Conservation (phyloP, 2,113 vertebrate species). For the Ailuropoda melanoleuca region DNA sequence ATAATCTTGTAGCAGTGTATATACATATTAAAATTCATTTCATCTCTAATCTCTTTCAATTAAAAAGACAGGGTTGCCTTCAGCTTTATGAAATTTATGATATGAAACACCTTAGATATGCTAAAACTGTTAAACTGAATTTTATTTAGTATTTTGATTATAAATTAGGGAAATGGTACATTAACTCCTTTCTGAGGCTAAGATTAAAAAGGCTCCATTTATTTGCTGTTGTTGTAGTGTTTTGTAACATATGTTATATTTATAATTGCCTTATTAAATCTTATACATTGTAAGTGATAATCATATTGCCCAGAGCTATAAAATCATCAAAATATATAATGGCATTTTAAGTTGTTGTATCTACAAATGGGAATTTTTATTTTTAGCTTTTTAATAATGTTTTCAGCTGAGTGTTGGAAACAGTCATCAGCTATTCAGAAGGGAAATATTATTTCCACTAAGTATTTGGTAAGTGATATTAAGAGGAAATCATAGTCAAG, state of each 20-base stretch:
- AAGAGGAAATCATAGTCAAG: background rate
- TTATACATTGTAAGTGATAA: constrained; percentile 84
- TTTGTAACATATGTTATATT: constrained; percentile 84
- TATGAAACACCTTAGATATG: constrained; percentile 79
- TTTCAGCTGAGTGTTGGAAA: constrained; percentile 77
- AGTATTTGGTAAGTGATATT: constrained; percentile 49
- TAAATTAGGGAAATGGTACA: constrained; percentile 84
- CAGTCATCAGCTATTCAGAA: constrained; percentile 48
- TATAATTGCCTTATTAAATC: constrained; percentile 90
- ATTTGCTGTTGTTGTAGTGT: constrained; percentile 81
- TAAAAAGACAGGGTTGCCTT: constrained; percentile 80
- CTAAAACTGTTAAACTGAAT: constrained; percentile 82
- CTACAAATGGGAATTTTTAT: constrained; percentile 83
- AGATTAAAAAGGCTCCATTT: constrained; percentile 81
- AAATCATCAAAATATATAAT: constrained; percentile 87
- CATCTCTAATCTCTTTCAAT: constrained; percentile 66
- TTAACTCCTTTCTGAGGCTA: constrained; percentile 85
- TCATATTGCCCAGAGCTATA: constrained; percentile 86
- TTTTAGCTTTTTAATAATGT: constrained; percentile 79
- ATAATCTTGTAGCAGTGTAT: constrained; percentile 47
- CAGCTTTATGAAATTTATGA: constrained; percentile 82
- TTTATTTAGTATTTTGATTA: constrained; percentile 89
- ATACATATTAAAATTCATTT: constrained; percentile 58
- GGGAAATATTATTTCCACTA: constrained; percentile 65
- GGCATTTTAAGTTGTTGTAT: constrained; percentile 84